Percentiles rank a stretch among this genome's conserved stretches.
These are phyloP conservation scores for Leptosomus discolor DNA, from an alignment of 2,113 vertebrate genomes.

Conservation along the genomic window DNA sequence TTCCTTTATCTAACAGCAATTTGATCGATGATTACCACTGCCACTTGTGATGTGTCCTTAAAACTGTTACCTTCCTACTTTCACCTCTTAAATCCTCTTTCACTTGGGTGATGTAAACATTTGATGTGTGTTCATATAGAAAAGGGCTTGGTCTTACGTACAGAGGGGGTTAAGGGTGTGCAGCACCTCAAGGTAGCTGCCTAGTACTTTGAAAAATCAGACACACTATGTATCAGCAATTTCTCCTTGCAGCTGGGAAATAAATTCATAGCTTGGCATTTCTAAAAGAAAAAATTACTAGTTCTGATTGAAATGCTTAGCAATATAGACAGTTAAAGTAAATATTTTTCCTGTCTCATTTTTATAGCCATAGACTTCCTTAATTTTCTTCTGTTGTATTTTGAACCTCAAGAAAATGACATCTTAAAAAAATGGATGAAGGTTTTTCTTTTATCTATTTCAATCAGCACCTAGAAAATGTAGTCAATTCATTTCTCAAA, in stretches of 20 bases:
- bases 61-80: neutral
- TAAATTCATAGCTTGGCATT: conserved; percentile 33
- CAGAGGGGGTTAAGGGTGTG: neutral
- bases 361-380: neutral
- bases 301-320: conserved; percentile 9
- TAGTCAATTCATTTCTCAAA: neutral
- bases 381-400: conserved; percentile 16
- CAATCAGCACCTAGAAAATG: neutral
- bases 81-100: neutral
- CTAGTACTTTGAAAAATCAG: neutral
- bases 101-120: neutral
- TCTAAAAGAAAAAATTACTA: conserved; percentile 20
- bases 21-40: neutral
- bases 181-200: neutral
- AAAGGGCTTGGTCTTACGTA: neutral
- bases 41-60: neutral
- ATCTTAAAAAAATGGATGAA: neutral
- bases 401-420: neutral
- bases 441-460: neutral
- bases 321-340: neutral
- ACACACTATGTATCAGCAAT: neutral
- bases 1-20: neutral
- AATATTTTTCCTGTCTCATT: neutral
- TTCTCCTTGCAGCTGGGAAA: conserved; percentile 27
- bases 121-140: neutral